Base-by-base conservation (phyloP, 2,113 vertebrate genomes). In the Struthidea cinerea region DNA sequence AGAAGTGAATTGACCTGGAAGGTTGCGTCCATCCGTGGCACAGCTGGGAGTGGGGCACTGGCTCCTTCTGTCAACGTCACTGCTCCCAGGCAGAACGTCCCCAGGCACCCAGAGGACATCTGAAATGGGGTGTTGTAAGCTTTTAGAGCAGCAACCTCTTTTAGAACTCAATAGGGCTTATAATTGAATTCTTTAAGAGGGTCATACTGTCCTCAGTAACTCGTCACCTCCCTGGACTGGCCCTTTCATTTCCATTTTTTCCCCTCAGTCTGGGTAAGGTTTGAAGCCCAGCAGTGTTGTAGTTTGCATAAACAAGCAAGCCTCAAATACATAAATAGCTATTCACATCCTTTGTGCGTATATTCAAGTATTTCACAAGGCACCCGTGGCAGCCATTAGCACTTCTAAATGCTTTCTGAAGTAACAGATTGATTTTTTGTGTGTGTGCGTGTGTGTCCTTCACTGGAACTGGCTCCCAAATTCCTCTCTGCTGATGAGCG, bases 401-500 rank as follows among this genome's bases (percentile, higher is more conserved):
- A 55, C 67, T 93, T 92, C 50, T 46, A 88, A 88, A 79, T 19
- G 57, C 61, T 89, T 87, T 82, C n/a, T 86, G 49, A 85, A 80
- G 50, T 11, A 24, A 82, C 1, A 9, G 81, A 35, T 61, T 55
- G 88, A 35, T 77, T 8, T 63, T 69, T 46, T n/a, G 15, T 53
- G 16, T 55, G 53, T 55, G 13, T 55, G 3, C 47, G 5, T 50
- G 7, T 39, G 10, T 50, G 28, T 49, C 67, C 73, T 85, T 98
- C 96, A 98, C 63, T 97, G 97, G 65, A 98, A 97, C 4, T 93
- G 96, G 60, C 97, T 98, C 91, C 98, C 98, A n/a, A 98, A 97
- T 26, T 98, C 93, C 69, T 97, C 97, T 97, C 75, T 42, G 94
- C 97, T 98, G 96, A 99, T 95, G 37, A 98, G 91, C 0, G 98